phyloP scores from a whole-genome alignment of 1,140 invertebrate genomes.

The Dendroctonus valens region DNA sequence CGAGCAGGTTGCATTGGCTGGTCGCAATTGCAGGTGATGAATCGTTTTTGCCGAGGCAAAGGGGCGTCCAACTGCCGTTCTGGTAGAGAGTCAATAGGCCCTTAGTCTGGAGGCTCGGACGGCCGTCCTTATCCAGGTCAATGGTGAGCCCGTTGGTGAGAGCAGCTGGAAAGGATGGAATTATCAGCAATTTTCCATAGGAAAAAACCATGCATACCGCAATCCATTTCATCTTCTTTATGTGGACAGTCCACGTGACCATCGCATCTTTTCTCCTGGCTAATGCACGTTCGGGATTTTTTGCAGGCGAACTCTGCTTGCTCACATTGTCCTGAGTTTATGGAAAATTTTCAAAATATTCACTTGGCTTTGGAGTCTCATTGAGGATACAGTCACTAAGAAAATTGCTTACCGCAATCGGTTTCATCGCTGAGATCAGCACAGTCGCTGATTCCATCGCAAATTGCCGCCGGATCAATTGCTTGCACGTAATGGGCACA shows the following conservation, averaged over 20 bases:
- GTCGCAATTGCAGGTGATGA: constrained; percentile 49
- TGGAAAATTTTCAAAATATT: no score
- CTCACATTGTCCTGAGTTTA: constrained; percentile 46
- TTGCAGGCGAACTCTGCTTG: constrained; percentile 59
- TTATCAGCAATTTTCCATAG: constrained; percentile 2
- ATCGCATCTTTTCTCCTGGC: constrained; percentile 61
- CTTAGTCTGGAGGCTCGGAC: constrained; percentile 57
- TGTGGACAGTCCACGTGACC: constrained; percentile 59
- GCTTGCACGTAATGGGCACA: constrained; percentile 67
- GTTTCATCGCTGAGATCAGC: constrained; percentile 64
- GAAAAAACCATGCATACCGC: constrained; percentile 55
- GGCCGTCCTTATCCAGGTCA: constrained; percentile 57
- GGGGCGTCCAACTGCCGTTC: constrained; percentile 60
- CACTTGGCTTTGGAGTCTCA: no score
- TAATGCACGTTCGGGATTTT: constrained; percentile 59
- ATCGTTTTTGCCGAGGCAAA: constrained; percentile 56
- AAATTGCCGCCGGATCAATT: constrained; percentile 60
- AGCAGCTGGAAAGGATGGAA: constrained; percentile 55
- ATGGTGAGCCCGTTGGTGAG: constrained; percentile 63
- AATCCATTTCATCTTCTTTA: constrained; percentile 71
- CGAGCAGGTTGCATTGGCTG: constrained; percentile 60
- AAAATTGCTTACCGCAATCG: constrained; percentile 44
- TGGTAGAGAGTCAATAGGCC: constrained; percentile 61
- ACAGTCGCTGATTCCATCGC: constrained; percentile 78
- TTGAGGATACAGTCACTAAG: no score